Evolutionary conservation across 1,140 invertebrate species (phyloP).

Genomic region (Pogonomyrmex californicus): DNA sequence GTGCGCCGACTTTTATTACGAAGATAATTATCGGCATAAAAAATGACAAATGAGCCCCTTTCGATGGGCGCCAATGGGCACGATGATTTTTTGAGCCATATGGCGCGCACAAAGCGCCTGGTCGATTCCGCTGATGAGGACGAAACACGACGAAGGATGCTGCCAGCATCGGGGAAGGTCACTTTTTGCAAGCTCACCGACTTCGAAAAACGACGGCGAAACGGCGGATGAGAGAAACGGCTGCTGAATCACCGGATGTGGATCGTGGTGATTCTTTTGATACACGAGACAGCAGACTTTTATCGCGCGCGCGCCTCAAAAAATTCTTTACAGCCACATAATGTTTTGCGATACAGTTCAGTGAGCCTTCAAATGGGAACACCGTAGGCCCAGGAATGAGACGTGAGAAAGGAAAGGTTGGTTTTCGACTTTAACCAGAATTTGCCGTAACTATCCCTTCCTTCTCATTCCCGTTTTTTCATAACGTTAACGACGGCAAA

Average conservation of each 20-base stretch:
- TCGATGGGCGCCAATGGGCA: conserved; percentile 19
- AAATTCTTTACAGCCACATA: conserved; percentile 45
- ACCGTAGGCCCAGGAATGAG: not conserved
- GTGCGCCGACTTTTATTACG: not conserved
- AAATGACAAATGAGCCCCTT: conserved; percentile 26
- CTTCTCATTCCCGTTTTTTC: not conserved
- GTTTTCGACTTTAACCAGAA: conserved; percentile 5
- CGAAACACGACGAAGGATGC: conserved; percentile 60
- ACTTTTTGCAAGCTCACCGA: conserved; percentile 77
- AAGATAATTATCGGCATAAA: conserved; percentile 13
- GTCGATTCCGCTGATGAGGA: conserved; percentile 37
- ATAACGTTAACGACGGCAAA: not conserved
- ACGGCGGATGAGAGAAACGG: not conserved
- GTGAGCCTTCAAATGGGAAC: conserved; percentile 37
- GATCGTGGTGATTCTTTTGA: conserved; percentile 60
- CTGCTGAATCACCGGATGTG: conserved; percentile 69
- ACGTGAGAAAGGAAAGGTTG: conserved; percentile 29
- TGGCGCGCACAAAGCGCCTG: conserved; percentile 57
- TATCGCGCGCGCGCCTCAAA: conserved; percentile 55
- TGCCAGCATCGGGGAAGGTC: conserved; percentile 72
- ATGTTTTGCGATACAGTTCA: conserved; percentile 56
- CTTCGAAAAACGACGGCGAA: conserved; percentile 63
- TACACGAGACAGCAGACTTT: conserved; percentile 44
- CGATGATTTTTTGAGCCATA: conserved; percentile 63
- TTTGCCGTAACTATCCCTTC: not conserved